Evolutionary conservation across 2,113 vertebrate genomes (phyloP).

Genomic region (Phoenicopterus ruber): DNA sequence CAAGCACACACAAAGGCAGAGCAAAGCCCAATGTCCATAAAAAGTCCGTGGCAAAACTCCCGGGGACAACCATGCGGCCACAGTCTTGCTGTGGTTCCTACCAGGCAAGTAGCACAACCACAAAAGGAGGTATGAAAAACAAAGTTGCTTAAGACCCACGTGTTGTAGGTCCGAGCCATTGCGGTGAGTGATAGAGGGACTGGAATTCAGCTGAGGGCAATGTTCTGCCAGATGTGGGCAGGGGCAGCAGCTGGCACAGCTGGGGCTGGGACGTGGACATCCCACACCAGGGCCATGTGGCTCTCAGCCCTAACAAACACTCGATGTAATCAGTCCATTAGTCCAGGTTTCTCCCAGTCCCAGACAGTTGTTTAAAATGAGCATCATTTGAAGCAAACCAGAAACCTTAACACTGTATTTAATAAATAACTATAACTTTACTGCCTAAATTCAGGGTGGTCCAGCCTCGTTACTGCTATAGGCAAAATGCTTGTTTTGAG

Average conservation of each 20-base stretch:
- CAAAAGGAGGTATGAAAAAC: neutral
- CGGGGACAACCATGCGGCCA: neutral
- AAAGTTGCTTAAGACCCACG: neutral
- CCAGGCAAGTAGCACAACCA: neutral
- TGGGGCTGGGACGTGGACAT: neutral
- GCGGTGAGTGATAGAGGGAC: fast-evolving
- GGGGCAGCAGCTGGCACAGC: neutral
- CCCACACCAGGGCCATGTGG: neutral
- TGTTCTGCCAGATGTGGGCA: neutral
- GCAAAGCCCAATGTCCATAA: neutral
- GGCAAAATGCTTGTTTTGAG: neutral
- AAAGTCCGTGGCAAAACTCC: neutral
- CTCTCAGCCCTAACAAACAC: neutral
- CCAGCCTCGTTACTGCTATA: neutral
- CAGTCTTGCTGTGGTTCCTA: neutral
- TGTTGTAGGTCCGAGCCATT: neutral
- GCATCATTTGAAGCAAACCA: conserved; percentile 32
- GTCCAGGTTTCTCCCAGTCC: neutral
- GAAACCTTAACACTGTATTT: conserved; percentile 7
- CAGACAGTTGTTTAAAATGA: conserved; percentile 48
- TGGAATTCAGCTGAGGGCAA: neutral
- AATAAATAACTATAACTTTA: conserved; percentile 7
- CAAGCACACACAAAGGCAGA: neutral
- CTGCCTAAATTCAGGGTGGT: neutral
- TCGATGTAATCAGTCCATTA: neutral